Evolutionary conservation across 2,113 vertebrate species (phyloP), one percentile per base, ranked within the genome.

Genomic region (Colossoma macropomum): DNA sequence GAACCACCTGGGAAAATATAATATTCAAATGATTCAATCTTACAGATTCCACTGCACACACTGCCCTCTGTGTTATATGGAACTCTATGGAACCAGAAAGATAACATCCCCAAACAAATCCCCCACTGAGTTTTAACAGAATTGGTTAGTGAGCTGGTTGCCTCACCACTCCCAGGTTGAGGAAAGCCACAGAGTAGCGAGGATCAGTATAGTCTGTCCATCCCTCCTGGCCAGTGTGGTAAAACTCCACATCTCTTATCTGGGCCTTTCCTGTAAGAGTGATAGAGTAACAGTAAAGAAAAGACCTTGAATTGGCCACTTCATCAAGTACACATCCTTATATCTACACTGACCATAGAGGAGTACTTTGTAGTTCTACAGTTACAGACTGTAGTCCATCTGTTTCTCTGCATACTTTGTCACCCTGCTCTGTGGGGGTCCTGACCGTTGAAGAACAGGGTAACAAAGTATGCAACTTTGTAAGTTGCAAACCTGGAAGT

Each of bases 211-310:
- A 63, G 56, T 96, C 95, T 3, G 77, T 90, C 92, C 95, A 97
- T 73, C 95, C 96, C 62, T 94, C 91, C 88, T 97, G 96, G 23
- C 96, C 96, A 4, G 94, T 93, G 82, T 77, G 95, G 87, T 93
- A 94, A 89, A 97, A 97, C 90, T 97, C 95, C 84, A 97, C 96
- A 28, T 97, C 95, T 79, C 94, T 95, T 84, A 97, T 94, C 89
- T 95, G 95, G 88, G 96, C 96, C 84, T 88, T 93, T 80, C 96
- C 96, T 97, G 70, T 11, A 79, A 52, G 41, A 59, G 19, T 15
- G 10, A 71, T 45, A 50, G 23, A 77, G 16, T 73, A 6, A 59
- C 21, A 60, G 50, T 21, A 30, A 68, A 17, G 21, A 34, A 34
- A 77, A 6, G 32, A n/a, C n/a, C n/a, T n/a, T n/a, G n/a, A n/a